Evolutionary conservation across 2,797 vertebrate species (phyloP).

Genomic region (Thripadectes ignobilis): DNA sequence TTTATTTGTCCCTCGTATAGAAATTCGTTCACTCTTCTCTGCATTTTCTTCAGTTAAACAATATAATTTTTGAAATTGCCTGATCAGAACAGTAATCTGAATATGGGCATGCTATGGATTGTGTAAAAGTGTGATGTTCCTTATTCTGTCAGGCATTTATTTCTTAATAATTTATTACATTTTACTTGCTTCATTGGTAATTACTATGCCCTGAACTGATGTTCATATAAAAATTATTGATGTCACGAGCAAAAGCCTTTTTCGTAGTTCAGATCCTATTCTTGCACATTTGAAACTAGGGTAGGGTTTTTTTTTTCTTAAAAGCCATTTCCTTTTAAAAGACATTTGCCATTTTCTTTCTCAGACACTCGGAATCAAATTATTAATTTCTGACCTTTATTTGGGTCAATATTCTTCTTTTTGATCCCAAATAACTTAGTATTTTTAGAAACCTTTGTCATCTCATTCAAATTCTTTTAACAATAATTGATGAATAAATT

Average conservation of each 20-base stretch:
- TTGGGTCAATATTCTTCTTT: not conserved
- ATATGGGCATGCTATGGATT: not conserved
- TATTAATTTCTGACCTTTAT: not conserved
- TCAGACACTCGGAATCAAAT: not conserved
- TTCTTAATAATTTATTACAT: not conserved
- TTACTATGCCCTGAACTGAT: not conserved
- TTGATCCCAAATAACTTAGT: not conserved
- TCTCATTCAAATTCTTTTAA: not conserved
- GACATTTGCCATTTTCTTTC: not conserved
- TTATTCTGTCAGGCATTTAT: not conserved
- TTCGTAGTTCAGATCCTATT: not conserved
- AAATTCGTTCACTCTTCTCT: not conserved
- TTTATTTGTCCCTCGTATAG: not conserved
- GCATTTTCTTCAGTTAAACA: not conserved
- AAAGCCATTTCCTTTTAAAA: not conserved
- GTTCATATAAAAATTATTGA: not conserved
- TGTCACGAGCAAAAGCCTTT: not conserved
- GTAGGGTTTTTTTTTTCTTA: not conserved
- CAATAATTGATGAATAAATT: not conserved
- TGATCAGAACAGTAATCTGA: not conserved
- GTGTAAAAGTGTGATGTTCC: not conserved
- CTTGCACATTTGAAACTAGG: not conserved
- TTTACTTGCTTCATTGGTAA: not conserved
- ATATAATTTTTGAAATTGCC: not conserved
- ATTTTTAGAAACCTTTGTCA: not conserved